Evolutionary conservation across 2,797 vertebrate species (phyloP), one percentile per base, ranked within the genome.

Genomic region (Phylloscopus collybita): DNA sequence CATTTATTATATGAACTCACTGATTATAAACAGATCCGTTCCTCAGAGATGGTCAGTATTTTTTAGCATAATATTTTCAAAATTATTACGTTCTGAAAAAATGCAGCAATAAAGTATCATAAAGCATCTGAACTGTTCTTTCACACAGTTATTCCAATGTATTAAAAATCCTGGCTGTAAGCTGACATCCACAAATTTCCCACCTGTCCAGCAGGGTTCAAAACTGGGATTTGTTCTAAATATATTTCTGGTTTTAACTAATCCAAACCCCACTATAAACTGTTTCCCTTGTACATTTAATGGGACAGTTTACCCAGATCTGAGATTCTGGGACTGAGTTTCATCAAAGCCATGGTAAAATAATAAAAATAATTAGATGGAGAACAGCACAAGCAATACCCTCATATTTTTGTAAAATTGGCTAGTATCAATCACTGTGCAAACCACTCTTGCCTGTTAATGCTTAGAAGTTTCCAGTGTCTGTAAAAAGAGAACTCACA

Each of bases 161-260:
- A 80, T 93, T 86, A 91, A 93, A 93, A 86, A 79, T 71, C 36
- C 44, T 74, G 69, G 25, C 60, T 16, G 16, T 54, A 29, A 90
- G 32, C 49, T 90, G 64, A 34, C 53, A 69, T 69, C 74, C 25
- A 56, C 76, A 71, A 45, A 86, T 94, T 95, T 86, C 70, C 49
- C 88, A 83, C 90, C 79, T 95, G 76, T 90, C 79, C 81, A 93
- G 59, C 83, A 50, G 75, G 44, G 85, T 81, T 94, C 91, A 94
- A 92, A 92, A 70, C 69, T 59, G 18, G 26, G 74, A 57, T 90
- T 95, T 72, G 40, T 78, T 94, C 72, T 64, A 78, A 91, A 81
- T 84, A 32, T 20, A 60, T 87, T 93, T 93, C 83, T 88, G 40
- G 45, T 86, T 96, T 93, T 91, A 92, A 89, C 66, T 88, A 84